phyloP scores from a whole-genome alignment of 1,140 invertebrate species.

The Zelostemma sp. region DNA sequence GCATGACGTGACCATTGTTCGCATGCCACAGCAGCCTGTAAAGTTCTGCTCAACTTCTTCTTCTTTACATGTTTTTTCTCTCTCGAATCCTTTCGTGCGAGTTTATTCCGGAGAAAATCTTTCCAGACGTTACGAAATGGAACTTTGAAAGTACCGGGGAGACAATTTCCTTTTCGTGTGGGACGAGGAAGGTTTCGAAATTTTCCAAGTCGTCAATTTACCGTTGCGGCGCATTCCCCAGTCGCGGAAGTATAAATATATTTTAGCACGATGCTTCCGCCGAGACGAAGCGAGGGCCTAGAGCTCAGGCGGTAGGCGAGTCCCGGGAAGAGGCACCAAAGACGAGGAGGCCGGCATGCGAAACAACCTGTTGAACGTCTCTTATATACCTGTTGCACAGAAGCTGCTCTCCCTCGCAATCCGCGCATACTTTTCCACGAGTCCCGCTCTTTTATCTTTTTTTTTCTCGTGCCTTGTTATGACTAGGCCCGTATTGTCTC shows the following conservation, averaged over 20 bases:
- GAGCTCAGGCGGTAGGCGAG: conserved; percentile 21
- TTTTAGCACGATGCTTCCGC: conserved; percentile 13
- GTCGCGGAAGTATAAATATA: conserved; percentile 19
- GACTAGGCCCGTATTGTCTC: conserved; percentile 10
- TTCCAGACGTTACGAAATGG: too few species aligned
- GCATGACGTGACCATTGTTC: conserved; percentile 61
- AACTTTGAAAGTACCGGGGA: too few species aligned
- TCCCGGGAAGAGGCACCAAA: conserved; percentile 43
- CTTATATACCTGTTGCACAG: conserved; percentile 63
- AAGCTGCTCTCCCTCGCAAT: conserved; percentile 46
- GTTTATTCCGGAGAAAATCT: not conserved
- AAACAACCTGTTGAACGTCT: conserved; percentile 65
- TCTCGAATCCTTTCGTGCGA: not conserved
- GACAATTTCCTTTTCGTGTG: not conserved
- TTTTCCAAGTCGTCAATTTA: not conserved
- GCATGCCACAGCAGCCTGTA: conserved; percentile 24
- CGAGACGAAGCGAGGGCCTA: conserved; percentile 7
- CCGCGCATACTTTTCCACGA: conserved; percentile 42
- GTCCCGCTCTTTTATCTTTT: conserved; percentile 25
- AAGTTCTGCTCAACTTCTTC: conserved; percentile 6
- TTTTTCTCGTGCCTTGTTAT: conserved; percentile 26
- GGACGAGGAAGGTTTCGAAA: not conserved
- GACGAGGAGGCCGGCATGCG: conserved; percentile 54
- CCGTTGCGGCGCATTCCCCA: conserved; percentile 3
- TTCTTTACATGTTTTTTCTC: not conserved